phyloP scores from a whole-genome alignment of 2,888 invertebrate species.

The Nasonovia ribisnigri region DNA sequence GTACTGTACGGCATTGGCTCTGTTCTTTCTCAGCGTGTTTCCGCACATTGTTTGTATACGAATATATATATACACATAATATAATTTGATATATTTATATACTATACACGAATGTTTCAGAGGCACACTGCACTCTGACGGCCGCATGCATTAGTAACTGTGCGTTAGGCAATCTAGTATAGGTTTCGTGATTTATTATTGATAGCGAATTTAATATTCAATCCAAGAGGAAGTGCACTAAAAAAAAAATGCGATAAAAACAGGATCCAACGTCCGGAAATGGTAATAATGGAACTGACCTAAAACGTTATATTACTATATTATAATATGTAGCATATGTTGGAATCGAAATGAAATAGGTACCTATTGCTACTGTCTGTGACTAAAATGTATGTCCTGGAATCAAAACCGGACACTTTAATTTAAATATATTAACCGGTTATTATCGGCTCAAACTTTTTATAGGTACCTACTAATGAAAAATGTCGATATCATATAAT shows the following conservation, averaged over 20 bases:
- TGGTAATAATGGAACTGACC: conserved; percentile 15
- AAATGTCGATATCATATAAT: background rate
- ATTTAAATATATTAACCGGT: background rate
- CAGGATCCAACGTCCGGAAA: background rate
- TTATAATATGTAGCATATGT: background rate
- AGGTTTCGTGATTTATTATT: conserved; percentile 42
- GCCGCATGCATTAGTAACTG: conserved; percentile 23
- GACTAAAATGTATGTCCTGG: background rate
- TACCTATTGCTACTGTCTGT: background rate
- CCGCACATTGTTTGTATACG: no score
- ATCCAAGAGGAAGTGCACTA: background rate
- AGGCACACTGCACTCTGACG: background rate
- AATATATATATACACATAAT: no score
- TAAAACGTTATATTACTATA: background rate
- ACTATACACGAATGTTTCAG: background rate
- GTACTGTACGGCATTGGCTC: no score
- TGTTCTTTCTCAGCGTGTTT: no score
- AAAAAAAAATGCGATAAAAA: background rate
- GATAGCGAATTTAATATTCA: conserved; percentile 49
- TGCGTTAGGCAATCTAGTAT: background rate
- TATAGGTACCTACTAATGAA: background rate
- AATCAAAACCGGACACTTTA: background rate
- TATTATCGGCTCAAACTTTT: background rate
- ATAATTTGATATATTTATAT: background rate
- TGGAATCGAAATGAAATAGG: background rate